Base-by-base conservation (phyloP, 1,140 invertebrate genomes). In the Scaptomyza montana region DNA sequence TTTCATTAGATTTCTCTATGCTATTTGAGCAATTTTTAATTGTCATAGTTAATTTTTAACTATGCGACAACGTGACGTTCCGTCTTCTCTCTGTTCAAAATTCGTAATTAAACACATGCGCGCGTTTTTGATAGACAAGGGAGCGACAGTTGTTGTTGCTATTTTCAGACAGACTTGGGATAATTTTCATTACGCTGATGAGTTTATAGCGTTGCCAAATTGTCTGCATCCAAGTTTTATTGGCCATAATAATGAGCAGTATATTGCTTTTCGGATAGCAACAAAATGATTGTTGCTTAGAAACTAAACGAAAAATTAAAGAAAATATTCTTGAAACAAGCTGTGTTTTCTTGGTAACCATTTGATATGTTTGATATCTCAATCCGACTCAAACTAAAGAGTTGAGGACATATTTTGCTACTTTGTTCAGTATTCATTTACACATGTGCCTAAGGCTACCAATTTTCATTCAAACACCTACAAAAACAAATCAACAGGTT, bases 141-240 rank as follows among this genome's bases (percentile, higher is more conserved):
- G 12, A 55, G 16, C 47, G 47, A 53, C 62, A 67, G 68, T 62
- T 62, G 7, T 25, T 25, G 21, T 2, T 25, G 21, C 21, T 25
- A 4, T 25, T 25, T 2, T 13, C 12, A 13, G 69, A 67, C 51
- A 45, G 67, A 49, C 57, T 77, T 63, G 62, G 61, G 47, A 36
- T 62, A 25, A 81, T 68, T 85, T 81, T 87, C 78, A 85, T 86
- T 81, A 85, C 69, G 69, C 60, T 85, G 80, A 86, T 86, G 82
- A 81, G 82, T 85, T 85, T 81, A 85, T 86, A 80, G 81, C 78
- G 70, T 57, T 64, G 74, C 59, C 80, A 78, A 78, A 75, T 62
- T 70, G 77, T 77, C 70, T 59, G 51, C 7, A 16, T 53, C 13
- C 13, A 21, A 47, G 5, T 55, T 85, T 86, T 81, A 85, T 71